These are phyloP conservation scores for Rhagonycha lutea DNA, from an alignment of 2,888 invertebrate genomes.

Conservation along the genomic window DNA sequence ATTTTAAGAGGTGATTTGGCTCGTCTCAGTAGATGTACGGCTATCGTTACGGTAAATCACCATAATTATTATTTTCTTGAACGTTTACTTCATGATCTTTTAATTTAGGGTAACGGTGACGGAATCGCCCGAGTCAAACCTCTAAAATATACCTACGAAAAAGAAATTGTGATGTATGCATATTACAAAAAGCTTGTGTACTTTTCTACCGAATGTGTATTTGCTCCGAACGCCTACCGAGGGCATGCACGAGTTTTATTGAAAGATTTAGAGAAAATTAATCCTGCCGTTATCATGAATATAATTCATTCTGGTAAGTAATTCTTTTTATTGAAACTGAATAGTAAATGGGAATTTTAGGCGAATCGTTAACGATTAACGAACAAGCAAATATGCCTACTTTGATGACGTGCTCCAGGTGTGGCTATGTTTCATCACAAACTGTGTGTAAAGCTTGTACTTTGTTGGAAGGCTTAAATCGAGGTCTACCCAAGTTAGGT, in stretches of 20 bases:
- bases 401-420: slow-evolving; percentile 78
- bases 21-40: slow-evolving; percentile 87
- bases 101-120: slow-evolving; percentile 70
- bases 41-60: slow-evolving; percentile 78
- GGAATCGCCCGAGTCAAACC: slow-evolving; percentile 92
- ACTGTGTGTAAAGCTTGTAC: slow-evolving; percentile 96
- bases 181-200: slow-evolving; percentile 95
- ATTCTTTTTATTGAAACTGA: neutral
- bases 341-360: slow-evolving; percentile 54
- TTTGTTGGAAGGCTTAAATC: slow-evolving; percentile 91
- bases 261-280: slow-evolving; percentile 93
- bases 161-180: slow-evolving; percentile 99
- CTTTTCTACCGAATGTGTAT: slow-evolving; percentile 98
- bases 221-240: slow-evolving; percentile 97
- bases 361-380: slow-evolving; percentile 83
- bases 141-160: slow-evolving; percentile 96
- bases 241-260: slow-evolving; percentile 88
- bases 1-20: slow-evolving; percentile 95
- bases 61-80: neutral
- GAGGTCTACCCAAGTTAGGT: slow-evolving; percentile 88
- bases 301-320: slow-evolving; percentile 84
- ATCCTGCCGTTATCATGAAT: slow-evolving; percentile 90
- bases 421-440: slow-evolving; percentile 92
- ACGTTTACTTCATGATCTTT: neutral
- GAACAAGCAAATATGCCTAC: slow-evolving; percentile 81